Conservation (phyloP, 2,888 invertebrate species). For the Craniophora ligustri region DNA sequence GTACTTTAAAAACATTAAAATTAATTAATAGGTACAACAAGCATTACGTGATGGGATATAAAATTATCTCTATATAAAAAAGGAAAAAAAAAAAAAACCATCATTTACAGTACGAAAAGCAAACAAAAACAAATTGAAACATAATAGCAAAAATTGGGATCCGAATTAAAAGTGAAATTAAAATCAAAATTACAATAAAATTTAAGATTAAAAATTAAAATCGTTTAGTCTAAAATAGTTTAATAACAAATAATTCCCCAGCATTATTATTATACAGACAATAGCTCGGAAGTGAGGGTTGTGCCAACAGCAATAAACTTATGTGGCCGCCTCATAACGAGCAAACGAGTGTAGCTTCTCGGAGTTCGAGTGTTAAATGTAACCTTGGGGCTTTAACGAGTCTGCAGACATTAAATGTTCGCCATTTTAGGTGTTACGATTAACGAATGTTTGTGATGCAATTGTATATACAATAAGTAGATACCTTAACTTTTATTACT, state of each 20-base stretch:
- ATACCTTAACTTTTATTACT: no score
- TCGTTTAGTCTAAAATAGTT: no score
- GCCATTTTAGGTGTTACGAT: neutral
- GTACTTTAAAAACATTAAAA: no score
- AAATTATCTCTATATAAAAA: no score
- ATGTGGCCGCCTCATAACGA: constrained; percentile 14
- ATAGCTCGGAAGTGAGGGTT: constrained; percentile 21
- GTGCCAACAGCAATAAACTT: constrained; percentile 32
- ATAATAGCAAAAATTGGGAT: no score
- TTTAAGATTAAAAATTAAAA: neutral
- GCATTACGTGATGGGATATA: no score
- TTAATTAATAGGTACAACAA: no score
- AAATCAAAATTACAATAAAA: no score
- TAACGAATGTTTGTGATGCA: neutral
- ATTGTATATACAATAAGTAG: neutral
- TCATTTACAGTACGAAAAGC: no score
- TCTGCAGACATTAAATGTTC: neutral
- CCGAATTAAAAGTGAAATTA: neutral
- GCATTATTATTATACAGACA: constrained; percentile 12
- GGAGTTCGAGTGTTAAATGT: constrained; percentile 2
- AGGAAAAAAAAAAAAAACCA: no score
- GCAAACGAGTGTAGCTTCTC: neutral
- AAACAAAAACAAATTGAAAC: no score
- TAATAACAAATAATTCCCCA: neutral
- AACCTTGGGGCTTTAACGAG: neutral